Percentiles rank a stretch among this genome's conserved stretches.
phyloP scores from a whole-genome alignment of 2,888 invertebrate genomes.

The Fissipunctia ypsillon region DNA sequence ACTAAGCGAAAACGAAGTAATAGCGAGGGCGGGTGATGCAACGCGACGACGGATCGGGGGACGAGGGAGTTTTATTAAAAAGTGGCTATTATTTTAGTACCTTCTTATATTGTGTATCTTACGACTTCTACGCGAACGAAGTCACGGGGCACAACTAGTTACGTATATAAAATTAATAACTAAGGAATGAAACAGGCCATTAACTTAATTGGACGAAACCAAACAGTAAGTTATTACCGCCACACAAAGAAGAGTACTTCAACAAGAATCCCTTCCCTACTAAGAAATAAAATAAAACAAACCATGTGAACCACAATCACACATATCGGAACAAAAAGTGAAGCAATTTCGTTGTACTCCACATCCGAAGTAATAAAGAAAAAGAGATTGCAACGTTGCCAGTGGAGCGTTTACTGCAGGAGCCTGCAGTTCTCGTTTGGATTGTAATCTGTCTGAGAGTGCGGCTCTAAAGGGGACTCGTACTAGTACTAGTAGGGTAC shows the following conservation, averaged over 20 bases:
- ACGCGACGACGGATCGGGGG: too few species aligned
- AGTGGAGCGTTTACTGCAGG: slow-evolving; percentile 20
- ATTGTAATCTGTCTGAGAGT: slow-evolving; percentile 28
- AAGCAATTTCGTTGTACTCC: slow-evolving; percentile 35
- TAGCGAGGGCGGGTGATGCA: too few species aligned
- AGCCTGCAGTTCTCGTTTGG: slow-evolving; percentile 29
- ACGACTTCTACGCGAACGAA: too few species aligned
- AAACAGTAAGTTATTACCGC: not conserved
- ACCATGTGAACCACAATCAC: slow-evolving; percentile 22
- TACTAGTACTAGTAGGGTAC: too few species aligned
- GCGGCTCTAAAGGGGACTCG: not conserved
- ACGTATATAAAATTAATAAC: too few species aligned
- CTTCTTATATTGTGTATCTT: too few species aligned
- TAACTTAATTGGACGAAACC: not conserved
- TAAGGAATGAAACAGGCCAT: not conserved
- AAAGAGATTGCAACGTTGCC: slow-evolving; percentile 46
- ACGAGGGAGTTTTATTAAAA: too few species aligned
- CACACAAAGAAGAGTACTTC: slow-evolving; percentile 4
- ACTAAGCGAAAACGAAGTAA: too few species aligned
- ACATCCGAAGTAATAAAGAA: slow-evolving; percentile 42
- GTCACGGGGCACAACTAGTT: too few species aligned
- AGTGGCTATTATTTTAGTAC: too few species aligned
- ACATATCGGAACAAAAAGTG: slow-evolving; percentile 33
- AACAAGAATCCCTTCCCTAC: slow-evolving; percentile 4
- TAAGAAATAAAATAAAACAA: slow-evolving; percentile 27